Base-by-base conservation (phyloP, 2,888 invertebrate genomes). In the Aphidoletes aphidimyza region DNA sequence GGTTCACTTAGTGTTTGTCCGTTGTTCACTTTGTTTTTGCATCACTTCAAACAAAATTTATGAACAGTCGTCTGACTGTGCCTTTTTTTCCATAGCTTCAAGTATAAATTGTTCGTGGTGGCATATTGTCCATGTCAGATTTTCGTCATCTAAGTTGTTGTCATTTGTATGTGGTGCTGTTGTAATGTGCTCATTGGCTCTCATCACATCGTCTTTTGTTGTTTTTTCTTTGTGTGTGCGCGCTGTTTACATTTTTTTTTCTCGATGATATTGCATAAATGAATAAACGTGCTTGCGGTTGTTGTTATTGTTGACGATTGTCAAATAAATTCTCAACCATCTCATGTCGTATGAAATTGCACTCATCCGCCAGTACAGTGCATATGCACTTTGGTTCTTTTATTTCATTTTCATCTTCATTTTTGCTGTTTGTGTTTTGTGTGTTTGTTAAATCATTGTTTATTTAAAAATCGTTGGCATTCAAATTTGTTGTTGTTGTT, bases 381-480 rank as follows among this genome's bases (percentile, higher is more conserved):
- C 22, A 54, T 22, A 17, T 17, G 17, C 19, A 19, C 14, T 42
- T 42, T 6, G 14, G 8, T 42, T 14, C 6, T 42, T 9, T 6
- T 42, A 14, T 9, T 42, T 14, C 6, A 6, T 42, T 42, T 42
- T 42, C 42, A 42, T 42, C 42, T 14, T 6, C 42, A 42, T 42
- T 42, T 42, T 42, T 9, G 8, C 14, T 14, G 14, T 42, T 6
- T 14, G 14, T 42, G 8, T 42, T 42, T 14, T 42, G 42, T 9
- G 14, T 42, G 6, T 42, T 14, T 69, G 69, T 69, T 69, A 26
- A 69, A 69, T 69, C 69, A 69, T 69, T 69, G 69, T 69, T 69
- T 69, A 69, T 69, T 69, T 69, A 34, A 69, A 9, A 69, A 30
- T 69, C 26, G 26, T 69, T 69, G 69, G 69, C 34, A 69, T 69